Evolutionary conservation across 2,888 invertebrate species (phyloP).

Genomic region (Euplexia lucipara): DNA sequence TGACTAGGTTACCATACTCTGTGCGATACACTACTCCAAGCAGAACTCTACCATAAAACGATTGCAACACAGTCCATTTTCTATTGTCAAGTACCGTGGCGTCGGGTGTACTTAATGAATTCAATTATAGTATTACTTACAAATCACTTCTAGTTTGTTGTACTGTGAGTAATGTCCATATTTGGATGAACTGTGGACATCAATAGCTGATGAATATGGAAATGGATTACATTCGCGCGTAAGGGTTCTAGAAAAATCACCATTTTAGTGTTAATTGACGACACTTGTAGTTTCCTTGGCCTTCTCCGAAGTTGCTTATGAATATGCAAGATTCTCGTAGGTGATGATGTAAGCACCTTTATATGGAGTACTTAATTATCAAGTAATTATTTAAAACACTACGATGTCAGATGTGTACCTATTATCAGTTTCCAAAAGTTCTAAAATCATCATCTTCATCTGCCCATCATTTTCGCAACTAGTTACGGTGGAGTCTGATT

Average conservation of each 20-base stretch:
- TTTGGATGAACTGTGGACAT: slow-evolving; percentile 51
- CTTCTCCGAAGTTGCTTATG: slow-evolving; percentile 31
- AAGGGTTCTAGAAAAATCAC: slow-evolving; percentile 45
- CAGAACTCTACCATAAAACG: slow-evolving; percentile 4
- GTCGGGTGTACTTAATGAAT: slow-evolving; percentile 50
- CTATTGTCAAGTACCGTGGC: background rate
- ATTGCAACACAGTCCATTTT: slow-evolving; percentile 1
- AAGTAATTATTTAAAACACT: too few relatives aligned
- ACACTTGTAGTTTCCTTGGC: slow-evolving; percentile 51
- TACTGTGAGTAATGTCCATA: slow-evolving; percentile 39
- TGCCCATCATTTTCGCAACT: too few relatives aligned
- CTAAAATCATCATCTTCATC: too few relatives aligned
- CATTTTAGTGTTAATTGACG: slow-evolving; percentile 51
- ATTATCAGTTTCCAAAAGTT: too few relatives aligned
- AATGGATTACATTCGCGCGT: slow-evolving; percentile 54
- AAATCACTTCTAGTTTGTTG: slow-evolving; percentile 59
- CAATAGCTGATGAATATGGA: slow-evolving; percentile 56
- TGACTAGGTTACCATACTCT: slow-evolving; percentile 47
- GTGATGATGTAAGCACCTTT: slow-evolving; percentile 19
- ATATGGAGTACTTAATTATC: background rate
- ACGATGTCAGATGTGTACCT: too few relatives aligned
- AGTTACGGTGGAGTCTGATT: too few relatives aligned
- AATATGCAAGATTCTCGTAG: slow-evolving; percentile 36
- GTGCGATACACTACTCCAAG: background rate
- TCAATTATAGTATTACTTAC: slow-evolving; percentile 69